Evolutionary conservation across 2,113 vertebrate genomes (phyloP).

Genomic region (Spizaetus ornatus): DNA sequence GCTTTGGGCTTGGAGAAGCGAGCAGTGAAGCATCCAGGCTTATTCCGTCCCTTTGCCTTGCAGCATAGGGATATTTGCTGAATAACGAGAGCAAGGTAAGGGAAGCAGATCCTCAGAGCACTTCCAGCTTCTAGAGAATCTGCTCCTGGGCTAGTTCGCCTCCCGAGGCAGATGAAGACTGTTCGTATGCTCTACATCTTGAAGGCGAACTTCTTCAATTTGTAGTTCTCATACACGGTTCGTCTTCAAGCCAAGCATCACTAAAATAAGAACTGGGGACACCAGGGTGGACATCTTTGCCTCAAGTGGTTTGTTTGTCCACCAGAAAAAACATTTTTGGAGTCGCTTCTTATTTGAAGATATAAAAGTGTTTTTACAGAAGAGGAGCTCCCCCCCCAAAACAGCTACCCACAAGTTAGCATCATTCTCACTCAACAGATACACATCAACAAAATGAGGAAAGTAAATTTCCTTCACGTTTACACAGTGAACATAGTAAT

Average conservation of each 20-base stretch:
- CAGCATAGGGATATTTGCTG: not conserved
- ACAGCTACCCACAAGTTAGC: not conserved
- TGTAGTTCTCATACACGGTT: not conserved
- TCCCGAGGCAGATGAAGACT: fast-evolving
- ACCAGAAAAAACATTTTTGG: not conserved
- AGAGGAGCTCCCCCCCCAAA: no score
- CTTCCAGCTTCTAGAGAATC: not conserved
- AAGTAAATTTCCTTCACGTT: not conserved
- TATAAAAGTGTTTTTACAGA: not conserved
- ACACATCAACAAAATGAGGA: not conserved
- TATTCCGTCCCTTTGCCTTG: not conserved
- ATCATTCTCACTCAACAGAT: not conserved
- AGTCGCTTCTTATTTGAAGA: not conserved
- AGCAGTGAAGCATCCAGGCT: not conserved
- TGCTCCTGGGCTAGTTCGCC: not conserved
- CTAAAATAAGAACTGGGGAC: not conserved
- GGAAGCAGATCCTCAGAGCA: not conserved
- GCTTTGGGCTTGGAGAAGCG: not conserved
- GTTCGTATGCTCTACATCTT: not conserved
- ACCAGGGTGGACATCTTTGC: not conserved
- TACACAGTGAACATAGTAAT: not conserved
- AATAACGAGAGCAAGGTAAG: not conserved
- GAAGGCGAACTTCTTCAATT: not conserved
- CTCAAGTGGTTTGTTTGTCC: not conserved
- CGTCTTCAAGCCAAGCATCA: not conserved